phyloP scores from a whole-genome alignment of 2,888 invertebrate genomes.

The Thecocarcelia acutangulata region DNA sequence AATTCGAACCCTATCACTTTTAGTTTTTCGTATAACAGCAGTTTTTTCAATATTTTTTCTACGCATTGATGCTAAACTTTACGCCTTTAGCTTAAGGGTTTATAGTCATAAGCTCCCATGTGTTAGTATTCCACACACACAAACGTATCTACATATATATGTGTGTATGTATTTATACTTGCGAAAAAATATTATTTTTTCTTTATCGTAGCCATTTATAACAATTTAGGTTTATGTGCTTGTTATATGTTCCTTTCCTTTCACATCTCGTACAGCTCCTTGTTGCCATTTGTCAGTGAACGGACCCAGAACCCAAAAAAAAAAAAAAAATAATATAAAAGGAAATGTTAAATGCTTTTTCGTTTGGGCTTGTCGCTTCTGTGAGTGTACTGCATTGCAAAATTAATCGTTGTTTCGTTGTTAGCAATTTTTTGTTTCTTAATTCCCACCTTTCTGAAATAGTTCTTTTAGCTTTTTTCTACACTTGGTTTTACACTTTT shows the following conservation, averaged over 20 bases:
- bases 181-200: neutral
- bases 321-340: too few species aligned
- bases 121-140: conserved; percentile 20
- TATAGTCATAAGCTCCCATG: conserved; percentile 47
- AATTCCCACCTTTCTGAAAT: conserved; percentile 30
- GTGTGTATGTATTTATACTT: too few species aligned
- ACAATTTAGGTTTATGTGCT: conserved; percentile 16
- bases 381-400: conserved; percentile 29
- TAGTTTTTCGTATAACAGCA: neutral
- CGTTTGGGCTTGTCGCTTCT: conserved; percentile 7
- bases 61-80: conserved; percentile 59
- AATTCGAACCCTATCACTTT: conserved; percentile 63
- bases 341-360: conserved; percentile 48
- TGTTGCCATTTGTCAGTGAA: conserved; percentile 70
- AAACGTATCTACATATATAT: neutral
- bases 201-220: conserved; percentile 54
- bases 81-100: conserved; percentile 58
- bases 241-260: conserved; percentile 7
- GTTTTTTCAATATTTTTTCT: neutral
- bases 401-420: conserved; percentile 63
- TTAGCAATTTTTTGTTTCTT: conserved; percentile 42
- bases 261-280: conserved; percentile 43
- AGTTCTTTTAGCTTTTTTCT: conserved; percentile 6
- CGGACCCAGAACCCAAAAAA: conserved; percentile 60
- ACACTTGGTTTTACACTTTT: conserved; percentile 5